Base-by-base conservation (phyloP, 64 coral and sea anemone species). In the Pocillopora damicornis region DNA sequence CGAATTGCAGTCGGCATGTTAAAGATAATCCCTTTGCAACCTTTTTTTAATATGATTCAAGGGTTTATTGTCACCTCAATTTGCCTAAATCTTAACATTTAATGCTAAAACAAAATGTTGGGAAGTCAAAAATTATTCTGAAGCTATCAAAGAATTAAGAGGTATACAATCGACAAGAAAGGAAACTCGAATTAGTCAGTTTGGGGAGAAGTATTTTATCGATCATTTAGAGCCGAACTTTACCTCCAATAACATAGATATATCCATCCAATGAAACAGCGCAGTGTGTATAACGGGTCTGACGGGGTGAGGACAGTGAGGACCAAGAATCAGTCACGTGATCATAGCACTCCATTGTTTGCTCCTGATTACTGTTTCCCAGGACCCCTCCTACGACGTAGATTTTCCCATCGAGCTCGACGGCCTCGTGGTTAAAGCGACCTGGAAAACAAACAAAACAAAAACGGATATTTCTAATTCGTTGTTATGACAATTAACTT, bases 231-330 rank as follows among this genome's bases (percentile, higher is more conserved):
- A 73, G 11, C 22, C 6, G 30, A 22, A 57, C 0, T 76, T 89
- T 80, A 98, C 95, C 95, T 64, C 95, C 95, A 67, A 98, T 98
- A 35, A 94, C 73, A 65, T 88, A 98, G 45, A 98, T 73, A 22
- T 88, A 88, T 12, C 76, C 89, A 83, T 98, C 81, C 22, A 94
- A 75, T 76, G 88, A 81, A 14, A 90, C 89, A 82, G 89, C 61
- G 34, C 89, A 94, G 36, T 92, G 92, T 17, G 76, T 80, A 23
- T 94, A 88, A 26, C 95, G 89, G 11, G 67, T 81, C 61, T 89
- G 90, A 35, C 73, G 89, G 12, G 95, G 95, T 57, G 88, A 73
- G 38, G 89, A 71, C 26, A 87, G 86, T 62, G 77, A 63, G 74
- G 37, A 66, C 89, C 88, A 92, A 13, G 80, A 73, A 37, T 92